phyloP scores from a whole-genome alignment of 2,888 invertebrate genomes.

The Ariolimax columbianus region DNA sequence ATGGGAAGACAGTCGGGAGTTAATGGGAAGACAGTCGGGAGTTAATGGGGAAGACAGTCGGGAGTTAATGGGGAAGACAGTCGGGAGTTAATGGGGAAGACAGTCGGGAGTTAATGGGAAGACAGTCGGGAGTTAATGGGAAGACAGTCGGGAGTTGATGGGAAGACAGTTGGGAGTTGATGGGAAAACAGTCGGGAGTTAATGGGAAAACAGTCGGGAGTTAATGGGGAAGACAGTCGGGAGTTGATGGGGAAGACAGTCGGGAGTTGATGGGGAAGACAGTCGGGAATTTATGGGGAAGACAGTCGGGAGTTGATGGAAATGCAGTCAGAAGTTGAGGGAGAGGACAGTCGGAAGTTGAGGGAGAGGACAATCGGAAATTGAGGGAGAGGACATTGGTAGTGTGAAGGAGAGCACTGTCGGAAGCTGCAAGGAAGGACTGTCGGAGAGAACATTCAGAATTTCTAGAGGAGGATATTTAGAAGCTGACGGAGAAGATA shows the following conservation, averaged over 20 bases:
- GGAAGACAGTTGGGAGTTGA: neutral
- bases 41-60: neutral
- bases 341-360: neutral
- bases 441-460: too few species aligned
- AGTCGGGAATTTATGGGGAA: neutral
- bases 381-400: neutral
- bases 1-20: neutral
- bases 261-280: too few species aligned
- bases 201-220: neutral
- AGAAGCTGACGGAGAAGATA: too few species aligned
- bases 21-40: neutral
- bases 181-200: neutral
- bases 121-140: neutral
- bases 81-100: neutral
- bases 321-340: neutral
- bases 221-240: neutral
- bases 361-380: neutral
- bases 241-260: neutral
- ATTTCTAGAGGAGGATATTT: too few species aligned
- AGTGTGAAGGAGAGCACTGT: neutral
- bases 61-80: too few species aligned
- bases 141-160: neutral
- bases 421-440: neutral
- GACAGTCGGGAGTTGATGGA: neutral
- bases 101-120: neutral